Base-by-base conservation (phyloP, 2,113 vertebrate species). In the Odontesthes bonariensis region DNA sequence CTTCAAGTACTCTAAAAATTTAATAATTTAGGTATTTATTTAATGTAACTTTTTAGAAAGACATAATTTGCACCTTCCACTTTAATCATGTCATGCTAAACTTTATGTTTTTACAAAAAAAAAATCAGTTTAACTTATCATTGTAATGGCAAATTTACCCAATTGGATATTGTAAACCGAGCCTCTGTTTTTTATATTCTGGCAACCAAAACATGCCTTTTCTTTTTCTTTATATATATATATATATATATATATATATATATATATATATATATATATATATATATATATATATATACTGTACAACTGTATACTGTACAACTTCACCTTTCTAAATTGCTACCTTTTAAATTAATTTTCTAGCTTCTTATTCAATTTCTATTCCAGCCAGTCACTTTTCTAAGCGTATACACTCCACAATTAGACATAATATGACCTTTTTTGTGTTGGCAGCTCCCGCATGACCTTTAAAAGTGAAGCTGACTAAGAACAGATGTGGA, bases 351-450 rank as follows among this genome's bases (percentile, higher is more conserved):
- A 83, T 83, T 67, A 73, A 31, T 44, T 63, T 54, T 46, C 68
- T 42, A 42, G 38, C 56, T 47, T 62, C 59, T 53, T 31, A 53
- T 68, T 75, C 49, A 44, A 73, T 79, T 82, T 35, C 79, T 65
- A 69, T 44, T 77, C 40, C 27, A 58, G 61, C 76, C 82, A 70
- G 69, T 65, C 64, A 75, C 44, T 83, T 83, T 89, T 90, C 81
- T 90, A 91, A 92, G 91, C 78, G 53, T 82, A 61, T 64, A 73
- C 58, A 27, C 64, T 85, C 69, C 73, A 72, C 81, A 88, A 83
- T 90, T 90, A 90, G 83, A 92, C 82, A 83, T 83, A 90, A 84
- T 81, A 75, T 88, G 87, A 92, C 92, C 92, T 93, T 93, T 93
- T 69, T 84, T 87, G 85, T 83, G 87, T 89, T 91, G 85, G 88